Evolutionary conservation across 2,888 invertebrate genomes (phyloP), one percentile per base, ranked within the genome.

Genomic region (Tenthredo notha): DNA sequence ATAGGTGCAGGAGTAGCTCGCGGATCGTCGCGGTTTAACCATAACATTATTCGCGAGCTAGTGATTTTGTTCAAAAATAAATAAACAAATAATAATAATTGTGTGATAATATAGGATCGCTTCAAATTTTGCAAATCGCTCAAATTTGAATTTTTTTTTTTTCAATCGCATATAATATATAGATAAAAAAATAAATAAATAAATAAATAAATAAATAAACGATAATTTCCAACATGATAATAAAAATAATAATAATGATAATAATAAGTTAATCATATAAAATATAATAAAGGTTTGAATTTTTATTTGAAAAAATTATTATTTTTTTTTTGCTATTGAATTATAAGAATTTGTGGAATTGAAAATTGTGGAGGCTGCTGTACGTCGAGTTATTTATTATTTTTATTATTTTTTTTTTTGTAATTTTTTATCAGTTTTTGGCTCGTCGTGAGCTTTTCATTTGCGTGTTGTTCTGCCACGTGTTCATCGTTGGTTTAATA

Each of bases 1-100:
- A 40, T 15, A 72, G 72, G 72, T 40, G 40, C 43, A 70, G 72
- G 72, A 72, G 72, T n/a, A 67, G 33, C 67, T 67, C 67, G 33
- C 33, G 67, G 67, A 67, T 18, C 67, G 67, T 33, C 33, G 25
- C 33, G 25, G 1, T 47, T 67, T 9, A 61, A 33, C 7, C 54
- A n/a, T 6, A 54, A 54, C 6, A 54, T 50, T 5, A 65, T 65
- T 65, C 65, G 65, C 65, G 65, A n/a, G 21, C 65, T 65, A 12
- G 67, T 33, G 15, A 4, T 33, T 67, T 67, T 18, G 6, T 33
- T 33, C 1, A 6, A 33, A 67, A 67, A 25, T 67, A 21, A 61
- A 61, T 33, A 33, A 33, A 33, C 18, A 18, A 5, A 33, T 67
- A 18, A 33, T 33, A 67, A 61, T 25, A n/a, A n/a, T n/a, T n/a